Conservation (phyloP, 2,888 invertebrate genomes). For the Limenitis camilla region DNA sequence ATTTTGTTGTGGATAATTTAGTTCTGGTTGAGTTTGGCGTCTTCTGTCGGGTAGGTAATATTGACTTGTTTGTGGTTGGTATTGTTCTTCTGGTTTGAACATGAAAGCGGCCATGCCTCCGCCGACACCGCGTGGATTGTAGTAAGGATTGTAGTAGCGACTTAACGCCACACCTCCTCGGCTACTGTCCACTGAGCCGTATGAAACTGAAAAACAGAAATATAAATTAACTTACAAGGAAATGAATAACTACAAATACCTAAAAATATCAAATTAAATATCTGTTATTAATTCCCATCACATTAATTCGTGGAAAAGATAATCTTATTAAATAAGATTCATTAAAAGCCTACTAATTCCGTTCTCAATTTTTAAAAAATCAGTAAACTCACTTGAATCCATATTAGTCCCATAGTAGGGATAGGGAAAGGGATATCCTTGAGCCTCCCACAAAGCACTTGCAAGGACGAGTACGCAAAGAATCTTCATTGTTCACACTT, state of each 20-base stretch:
- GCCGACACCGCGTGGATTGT: conserved; percentile 44
- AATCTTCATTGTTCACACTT: conserved; percentile 43
- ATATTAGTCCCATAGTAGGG: conserved; percentile 57
- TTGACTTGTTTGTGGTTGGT: conserved; percentile 45
- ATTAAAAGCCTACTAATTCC: no score
- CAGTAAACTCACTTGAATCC: conserved; percentile 53
- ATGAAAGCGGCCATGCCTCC: conserved; percentile 63
- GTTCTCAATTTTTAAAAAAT: background rate
- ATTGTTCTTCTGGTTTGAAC: conserved; percentile 46
- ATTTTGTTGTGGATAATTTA: conserved; percentile 56
- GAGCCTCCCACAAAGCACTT: conserved; percentile 46
- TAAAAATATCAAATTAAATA: background rate
- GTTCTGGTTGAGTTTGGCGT: conserved; percentile 52
- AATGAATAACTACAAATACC: background rate
- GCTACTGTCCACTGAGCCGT: conserved; percentile 50
- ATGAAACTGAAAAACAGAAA: conserved; percentile 46
- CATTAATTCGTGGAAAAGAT: no score
- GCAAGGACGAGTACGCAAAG: conserved; percentile 38
- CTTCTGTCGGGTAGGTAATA: conserved; percentile 61
- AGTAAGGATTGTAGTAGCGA: conserved; percentile 65
- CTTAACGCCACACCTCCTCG: conserved; percentile 63
- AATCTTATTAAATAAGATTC: no score
- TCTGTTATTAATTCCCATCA: no score
- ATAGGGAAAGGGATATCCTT: conserved; percentile 56
- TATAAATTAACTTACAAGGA: conserved; percentile 5